phyloP scores from a whole-genome alignment of 1,140 invertebrate species.

The Sarcophaga bullata region DNA sequence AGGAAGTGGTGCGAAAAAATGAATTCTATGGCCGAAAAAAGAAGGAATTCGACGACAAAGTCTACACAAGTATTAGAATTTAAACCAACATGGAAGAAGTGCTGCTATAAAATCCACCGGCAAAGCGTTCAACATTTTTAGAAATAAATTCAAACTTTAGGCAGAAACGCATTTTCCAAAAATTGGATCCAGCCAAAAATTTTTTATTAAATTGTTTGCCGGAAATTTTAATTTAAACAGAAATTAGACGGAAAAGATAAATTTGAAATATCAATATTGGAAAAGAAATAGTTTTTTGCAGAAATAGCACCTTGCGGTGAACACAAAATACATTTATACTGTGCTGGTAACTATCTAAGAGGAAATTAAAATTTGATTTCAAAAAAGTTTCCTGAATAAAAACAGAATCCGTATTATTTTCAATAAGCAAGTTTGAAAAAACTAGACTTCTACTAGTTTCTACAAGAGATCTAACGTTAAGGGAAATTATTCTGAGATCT shows the following conservation, averaged over 20 bases:
- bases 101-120: too few relatives aligned
- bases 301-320: background rate
- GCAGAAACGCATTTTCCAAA: too few relatives aligned
- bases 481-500: background rate
- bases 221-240: background rate
- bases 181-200: background rate
- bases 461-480: background rate
- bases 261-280: background rate
- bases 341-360: background rate
- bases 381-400: conserved; percentile 10
- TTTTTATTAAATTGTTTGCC: background rate
- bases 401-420: background rate
- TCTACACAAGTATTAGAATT: too few relatives aligned
- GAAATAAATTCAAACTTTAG: too few relatives aligned
- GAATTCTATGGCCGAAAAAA: too few relatives aligned
- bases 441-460: background rate
- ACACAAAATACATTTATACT: background rate
- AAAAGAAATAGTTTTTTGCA: background rate
- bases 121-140: too few relatives aligned
- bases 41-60: too few relatives aligned
- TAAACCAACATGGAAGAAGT: too few relatives aligned
- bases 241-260: background rate
- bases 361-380: background rate
- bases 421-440: background rate
- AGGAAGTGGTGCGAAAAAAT: too few relatives aligned